Evolutionary conservation across 2,888 invertebrate species (phyloP).

Genomic region (Pachydiplax longipennis): DNA sequence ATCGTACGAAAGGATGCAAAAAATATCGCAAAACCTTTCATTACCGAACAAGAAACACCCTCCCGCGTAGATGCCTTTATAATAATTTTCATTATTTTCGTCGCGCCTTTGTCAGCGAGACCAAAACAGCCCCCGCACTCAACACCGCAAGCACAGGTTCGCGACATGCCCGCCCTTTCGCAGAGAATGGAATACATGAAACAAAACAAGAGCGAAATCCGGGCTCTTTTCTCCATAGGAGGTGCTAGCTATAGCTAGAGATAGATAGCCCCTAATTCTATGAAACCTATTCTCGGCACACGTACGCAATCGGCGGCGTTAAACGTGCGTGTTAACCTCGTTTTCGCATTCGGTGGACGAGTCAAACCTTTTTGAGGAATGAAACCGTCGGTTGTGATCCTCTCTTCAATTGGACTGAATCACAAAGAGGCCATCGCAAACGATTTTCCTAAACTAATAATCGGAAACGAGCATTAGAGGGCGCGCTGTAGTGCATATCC

Average conservation of each 20-base stretch:
- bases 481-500: too few species aligned
- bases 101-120: slow-evolving; percentile 24
- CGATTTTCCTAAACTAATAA: background rate
- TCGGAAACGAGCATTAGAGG: background rate
- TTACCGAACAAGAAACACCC: slow-evolving; percentile 27
- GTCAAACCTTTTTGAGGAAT: too few species aligned
- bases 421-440: background rate
- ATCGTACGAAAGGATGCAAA: background rate
- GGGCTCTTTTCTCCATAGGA: background rate
- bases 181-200: slow-evolving; percentile 2
- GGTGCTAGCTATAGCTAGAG: background rate
- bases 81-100: slow-evolving; percentile 38
- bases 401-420: background rate
- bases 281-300: background rate
- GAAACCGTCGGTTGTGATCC: background rate
- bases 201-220: slow-evolving; percentile 16
- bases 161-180: background rate
- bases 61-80: slow-evolving; percentile 11
- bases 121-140: background rate
- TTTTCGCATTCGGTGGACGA: background rate
- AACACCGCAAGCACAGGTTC: background rate
- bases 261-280: background rate
- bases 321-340: background rate
- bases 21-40: background rate
- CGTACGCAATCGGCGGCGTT: background rate